These are phyloP conservation scores for Eulemur macaco DNA, from an alignment of 2,113 vertebrate genomes.

Conservation along the genomic window DNA sequence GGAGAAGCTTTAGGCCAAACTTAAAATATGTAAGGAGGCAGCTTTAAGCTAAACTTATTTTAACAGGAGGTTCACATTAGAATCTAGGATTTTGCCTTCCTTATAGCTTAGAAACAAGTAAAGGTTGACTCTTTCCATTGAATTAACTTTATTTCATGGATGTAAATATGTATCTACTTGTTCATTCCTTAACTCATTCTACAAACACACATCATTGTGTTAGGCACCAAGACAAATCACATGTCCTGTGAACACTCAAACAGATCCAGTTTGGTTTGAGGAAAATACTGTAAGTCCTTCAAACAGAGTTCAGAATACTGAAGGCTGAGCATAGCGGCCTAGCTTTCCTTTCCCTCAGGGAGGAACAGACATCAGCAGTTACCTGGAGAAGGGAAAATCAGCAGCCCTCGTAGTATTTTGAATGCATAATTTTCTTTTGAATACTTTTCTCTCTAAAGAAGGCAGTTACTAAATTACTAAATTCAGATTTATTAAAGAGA, in stretches of 20 bases:
- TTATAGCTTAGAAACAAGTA: not conserved
- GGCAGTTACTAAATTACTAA: not conserved
- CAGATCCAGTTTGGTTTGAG: not conserved
- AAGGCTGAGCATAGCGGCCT: not conserved
- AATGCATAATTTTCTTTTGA: not conserved
- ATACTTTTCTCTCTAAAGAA: not conserved
- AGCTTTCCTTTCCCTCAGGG: not conserved
- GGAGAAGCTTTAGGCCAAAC: too few species aligned
- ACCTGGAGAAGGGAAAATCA: not conserved
- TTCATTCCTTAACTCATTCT: not conserved
- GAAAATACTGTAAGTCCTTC: not conserved
- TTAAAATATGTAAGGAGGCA: too few species aligned
- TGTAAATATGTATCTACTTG: not conserved
- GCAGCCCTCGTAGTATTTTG: not conserved
- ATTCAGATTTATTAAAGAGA: slow-evolving; percentile 34
- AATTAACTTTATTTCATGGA: not conserved
- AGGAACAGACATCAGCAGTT: not conserved
- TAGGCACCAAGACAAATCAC: not conserved
- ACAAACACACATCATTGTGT: not conserved
- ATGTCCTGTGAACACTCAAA: not conserved
- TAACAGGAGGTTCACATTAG: not conserved
- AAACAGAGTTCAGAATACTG: not conserved
- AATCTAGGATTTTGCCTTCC: not conserved
- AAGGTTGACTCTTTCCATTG: not conserved
- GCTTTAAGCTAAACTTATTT: too few species aligned